Base-by-base conservation (phyloP, 2,888 invertebrate genomes). In the Aleiodes testaceus region DNA sequence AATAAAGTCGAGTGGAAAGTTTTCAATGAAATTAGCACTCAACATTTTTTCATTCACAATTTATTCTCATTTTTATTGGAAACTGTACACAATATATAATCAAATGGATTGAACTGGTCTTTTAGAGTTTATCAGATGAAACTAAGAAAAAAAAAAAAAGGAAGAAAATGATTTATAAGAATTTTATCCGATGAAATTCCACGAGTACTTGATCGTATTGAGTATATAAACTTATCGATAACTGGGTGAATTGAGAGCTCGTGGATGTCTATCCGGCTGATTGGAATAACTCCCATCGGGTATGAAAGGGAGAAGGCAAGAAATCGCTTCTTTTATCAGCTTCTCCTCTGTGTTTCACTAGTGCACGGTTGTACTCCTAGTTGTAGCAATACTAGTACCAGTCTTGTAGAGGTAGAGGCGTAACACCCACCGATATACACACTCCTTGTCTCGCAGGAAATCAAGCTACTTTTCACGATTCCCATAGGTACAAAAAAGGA, bases 181-280 rank as follows among this genome's bases (percentile, higher is more conserved):
- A 59, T 47, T 49, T 66, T 55, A 55, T 47, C 53, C 14, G 63
- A 61, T 30, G 14, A 53, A 53, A n/a, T 22, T 70, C 36, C 47
- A 18, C 42, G 14, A 55, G 44, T 59, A 59, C 26, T 50, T 63
- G 52, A 66, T 69, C n/a, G 65, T 14, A 63, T 50, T 30, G 61
- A 69, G 47, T 42, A 67, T 67, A 64, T 64, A 36, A 63, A 64
- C 50, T 61, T 67, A 72, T 61, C 66, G 67, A 71, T 71, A 67
- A 67, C 52, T 52, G 63, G 50, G 26, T 50, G 68, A 72, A 73
- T 76, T 70, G 72, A 72, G 73, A 73, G 70, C 71, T 64, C 83
- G 84, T 76, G 84, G 86, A 61, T 85, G 86, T 77, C 87, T 88
- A 53, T 84, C 83, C 76, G 84, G 82, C 70, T 87, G 82, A 78